phyloP scores from a whole-genome alignment of 2,888 invertebrate species.

The Drosophila testacea region DNA sequence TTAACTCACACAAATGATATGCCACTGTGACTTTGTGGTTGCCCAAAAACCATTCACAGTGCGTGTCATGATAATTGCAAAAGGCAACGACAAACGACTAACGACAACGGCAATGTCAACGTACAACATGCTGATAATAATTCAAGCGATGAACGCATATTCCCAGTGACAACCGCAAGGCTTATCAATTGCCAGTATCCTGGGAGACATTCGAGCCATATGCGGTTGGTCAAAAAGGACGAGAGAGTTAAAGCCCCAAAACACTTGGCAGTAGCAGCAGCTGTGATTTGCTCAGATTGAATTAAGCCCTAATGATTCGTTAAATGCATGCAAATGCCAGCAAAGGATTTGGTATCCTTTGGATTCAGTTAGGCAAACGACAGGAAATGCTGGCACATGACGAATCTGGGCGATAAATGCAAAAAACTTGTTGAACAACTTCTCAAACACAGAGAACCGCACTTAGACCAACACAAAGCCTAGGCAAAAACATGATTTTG shows the following conservation, averaged over 20 bases:
- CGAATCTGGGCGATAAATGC: constrained; percentile 47
- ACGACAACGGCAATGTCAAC: constrained; percentile 22
- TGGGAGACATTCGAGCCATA: constrained; percentile 23
- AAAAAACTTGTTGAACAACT: constrained; percentile 70
- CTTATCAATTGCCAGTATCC: constrained; percentile 51
- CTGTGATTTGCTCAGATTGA: constrained; percentile 57
- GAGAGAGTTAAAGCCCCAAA: constrained; percentile 9
- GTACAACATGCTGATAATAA: constrained; percentile 76
- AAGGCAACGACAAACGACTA: constrained; percentile 30
- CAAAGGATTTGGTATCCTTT: constrained; percentile 4
- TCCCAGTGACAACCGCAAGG: constrained; percentile 31
- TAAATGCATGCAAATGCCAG: constrained; percentile 44
- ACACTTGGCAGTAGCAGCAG: constrained; percentile 8
- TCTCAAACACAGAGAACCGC: not conserved
- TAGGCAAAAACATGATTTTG: constrained; percentile 16
- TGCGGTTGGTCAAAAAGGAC: constrained; percentile 29
- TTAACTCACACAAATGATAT: constrained; percentile 49
- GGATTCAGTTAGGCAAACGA: constrained; percentile 12
- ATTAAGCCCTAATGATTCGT: constrained; percentile 76
- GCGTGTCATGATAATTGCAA: constrained; percentile 78
- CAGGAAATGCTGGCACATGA: constrained; percentile 6
- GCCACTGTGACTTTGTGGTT: constrained; percentile 66
- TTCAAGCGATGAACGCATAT: constrained; percentile 65
- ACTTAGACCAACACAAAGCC: not conserved
- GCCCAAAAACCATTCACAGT: constrained; percentile 50